Conservation (phyloP, 2,888 invertebrate genomes). For the Zaprionus lineosus region DNA sequence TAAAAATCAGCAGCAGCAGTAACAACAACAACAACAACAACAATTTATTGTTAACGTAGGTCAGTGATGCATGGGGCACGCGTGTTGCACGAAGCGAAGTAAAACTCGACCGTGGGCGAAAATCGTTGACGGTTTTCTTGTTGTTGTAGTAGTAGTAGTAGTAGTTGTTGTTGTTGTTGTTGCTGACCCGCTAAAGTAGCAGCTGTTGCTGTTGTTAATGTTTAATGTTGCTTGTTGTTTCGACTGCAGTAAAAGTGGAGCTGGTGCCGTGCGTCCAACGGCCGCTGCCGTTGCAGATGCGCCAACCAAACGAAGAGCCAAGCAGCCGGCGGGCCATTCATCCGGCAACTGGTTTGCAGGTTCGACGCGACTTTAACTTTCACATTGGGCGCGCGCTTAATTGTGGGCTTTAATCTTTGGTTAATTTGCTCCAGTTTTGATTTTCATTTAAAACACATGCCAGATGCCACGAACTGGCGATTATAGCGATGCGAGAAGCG, state of each 20-base stretch:
- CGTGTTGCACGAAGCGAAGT: conserved; percentile 1
- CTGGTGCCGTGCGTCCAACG: conserved; percentile 8
- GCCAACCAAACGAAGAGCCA: conserved; percentile 25
- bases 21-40: conserved; percentile 5
- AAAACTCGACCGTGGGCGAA: conserved; percentile 46
- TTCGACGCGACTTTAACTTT: conserved; percentile 67
- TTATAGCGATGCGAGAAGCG: conserved; percentile 35
- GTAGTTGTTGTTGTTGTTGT: conserved; percentile 17
- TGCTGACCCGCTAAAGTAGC: conserved; percentile 50
- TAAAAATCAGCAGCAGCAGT: conserved; percentile 6
- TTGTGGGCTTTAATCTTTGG: conserved; percentile 72
- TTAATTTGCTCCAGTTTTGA: conserved; percentile 74
- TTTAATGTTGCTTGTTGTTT: conserved; percentile 6
- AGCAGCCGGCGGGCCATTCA: conserved; percentile 7
- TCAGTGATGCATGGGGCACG: conserved; percentile 62
- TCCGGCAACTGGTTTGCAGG: conserved; percentile 63
- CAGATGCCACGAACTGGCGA: conserved; percentile 44
- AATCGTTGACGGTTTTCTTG: conserved; percentile 38
- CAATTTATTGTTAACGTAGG: conserved; percentile 51
- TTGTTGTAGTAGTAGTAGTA: too few relatives aligned
- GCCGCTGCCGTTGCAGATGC: conserved; percentile 57
- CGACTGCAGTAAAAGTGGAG: conserved; percentile 64
- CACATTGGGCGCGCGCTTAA: conserved; percentile 71
- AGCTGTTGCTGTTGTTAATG: conserved; percentile 26
- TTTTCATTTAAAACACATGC: conserved; percentile 48